Conservation (phyloP, 1,140 invertebrate genomes). For the Neoseiulus cucumeris region DNA sequence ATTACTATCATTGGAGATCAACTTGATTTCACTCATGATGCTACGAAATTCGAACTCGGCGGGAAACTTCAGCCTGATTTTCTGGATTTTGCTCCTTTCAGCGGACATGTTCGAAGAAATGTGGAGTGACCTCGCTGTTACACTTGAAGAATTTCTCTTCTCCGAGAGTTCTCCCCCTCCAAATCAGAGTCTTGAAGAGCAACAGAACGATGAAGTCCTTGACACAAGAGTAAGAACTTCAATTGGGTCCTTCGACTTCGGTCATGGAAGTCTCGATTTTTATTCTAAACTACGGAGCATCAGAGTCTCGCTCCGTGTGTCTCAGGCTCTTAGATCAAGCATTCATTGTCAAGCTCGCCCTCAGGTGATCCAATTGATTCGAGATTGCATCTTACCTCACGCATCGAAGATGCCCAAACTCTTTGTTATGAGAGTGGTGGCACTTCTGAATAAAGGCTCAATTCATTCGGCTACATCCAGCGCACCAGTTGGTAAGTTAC, state of each 20-base stretch:
- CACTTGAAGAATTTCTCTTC: conserved; percentile 77
- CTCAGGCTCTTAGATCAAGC: too few relatives aligned
- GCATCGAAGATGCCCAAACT: conserved; percentile 55
- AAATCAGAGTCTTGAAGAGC: conserved; percentile 55
- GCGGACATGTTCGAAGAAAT: conserved; percentile 29
- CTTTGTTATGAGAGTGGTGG: conserved; percentile 65
- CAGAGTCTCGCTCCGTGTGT: too few relatives aligned
- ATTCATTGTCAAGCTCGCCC: too few relatives aligned
- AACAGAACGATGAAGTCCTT: conserved; percentile 56
- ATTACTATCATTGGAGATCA: neutral
- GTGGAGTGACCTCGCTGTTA: conserved; percentile 63
- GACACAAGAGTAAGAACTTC: conserved; percentile 40
- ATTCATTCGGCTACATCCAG: conserved; percentile 59
- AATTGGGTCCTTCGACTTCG: neutral
- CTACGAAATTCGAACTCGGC: too few relatives aligned
- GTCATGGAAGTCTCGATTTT: too few relatives aligned
- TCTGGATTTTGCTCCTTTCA: too few relatives aligned
- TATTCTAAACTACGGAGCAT: too few relatives aligned
- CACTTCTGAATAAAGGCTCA: conserved; percentile 75
- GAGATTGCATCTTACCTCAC: conserved; percentile 64
- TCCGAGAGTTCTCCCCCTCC: conserved; percentile 39
- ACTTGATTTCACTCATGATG: too few relatives aligned
- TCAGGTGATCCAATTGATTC: conserved; percentile 59
- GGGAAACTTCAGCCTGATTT: too few relatives aligned
- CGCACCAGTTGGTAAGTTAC: conserved; percentile 29